These are phyloP conservation scores for Phocoena sinus DNA, from an alignment of 2,113 vertebrate genomes.

Conservation along the genomic window DNA sequence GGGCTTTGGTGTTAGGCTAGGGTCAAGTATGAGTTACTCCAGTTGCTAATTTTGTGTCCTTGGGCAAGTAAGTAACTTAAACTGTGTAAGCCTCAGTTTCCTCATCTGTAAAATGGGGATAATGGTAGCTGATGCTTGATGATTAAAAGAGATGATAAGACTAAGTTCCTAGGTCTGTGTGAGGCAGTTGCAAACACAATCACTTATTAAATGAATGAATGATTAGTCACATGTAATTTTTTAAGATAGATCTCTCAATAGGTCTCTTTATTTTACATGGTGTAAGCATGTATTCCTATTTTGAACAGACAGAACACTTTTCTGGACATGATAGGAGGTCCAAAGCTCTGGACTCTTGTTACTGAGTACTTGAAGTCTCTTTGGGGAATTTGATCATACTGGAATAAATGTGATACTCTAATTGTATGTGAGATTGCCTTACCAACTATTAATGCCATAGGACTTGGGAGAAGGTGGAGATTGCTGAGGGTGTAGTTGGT, in stretches of 20 bases:
- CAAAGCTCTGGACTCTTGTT: neutral
- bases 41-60: neutral
- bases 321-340: neutral
- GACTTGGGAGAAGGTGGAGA: neutral
- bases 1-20: neutral
- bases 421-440: neutral
- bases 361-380: neutral
- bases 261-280: neutral
- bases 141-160: neutral
- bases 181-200: neutral
- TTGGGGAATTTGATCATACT: neutral
- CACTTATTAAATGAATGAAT: neutral
- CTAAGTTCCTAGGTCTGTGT: neutral
- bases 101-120: neutral
- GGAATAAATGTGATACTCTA: neutral
- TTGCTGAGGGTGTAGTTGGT: neutral
- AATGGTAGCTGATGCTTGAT: neutral
- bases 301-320: neutral
- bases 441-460: neutral
- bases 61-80: neutral
- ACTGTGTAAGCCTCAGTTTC: neutral
- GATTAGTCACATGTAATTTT: neutral
- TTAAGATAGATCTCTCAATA: neutral
- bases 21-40: neutral
- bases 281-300: neutral